A percentile compares a stretch with the other conserved stretches of the same genome.
Conservation (phyloP, 2,888 invertebrate genomes). For the Suillia variegata region DNA sequence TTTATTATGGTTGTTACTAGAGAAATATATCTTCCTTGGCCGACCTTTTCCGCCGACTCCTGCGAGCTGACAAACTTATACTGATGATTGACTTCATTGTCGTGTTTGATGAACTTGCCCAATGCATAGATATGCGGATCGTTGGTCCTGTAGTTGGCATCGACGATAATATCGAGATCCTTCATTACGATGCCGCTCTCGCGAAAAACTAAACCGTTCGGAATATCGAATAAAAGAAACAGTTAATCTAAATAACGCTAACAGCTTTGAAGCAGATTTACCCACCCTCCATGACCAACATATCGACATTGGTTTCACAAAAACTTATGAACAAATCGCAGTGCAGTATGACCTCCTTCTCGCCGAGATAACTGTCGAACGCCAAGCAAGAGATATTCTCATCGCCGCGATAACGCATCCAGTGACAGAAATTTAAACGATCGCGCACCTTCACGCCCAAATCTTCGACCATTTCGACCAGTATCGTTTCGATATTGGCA, state of each 20-base stretch:
- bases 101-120: slow-evolving; percentile 34
- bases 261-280: too few relatives aligned
- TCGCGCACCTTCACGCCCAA: slow-evolving; percentile 37
- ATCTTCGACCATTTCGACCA: slow-evolving; percentile 37
- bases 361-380: slow-evolving; percentile 27
- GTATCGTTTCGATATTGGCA: slow-evolving; percentile 34
- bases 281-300: too few relatives aligned
- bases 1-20: neutral
- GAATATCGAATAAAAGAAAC: slow-evolving; percentile 22
- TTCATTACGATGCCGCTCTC: slow-evolving; percentile 20
- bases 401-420: slow-evolving; percentile 6
- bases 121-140: slow-evolving; percentile 42
- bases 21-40: neutral
- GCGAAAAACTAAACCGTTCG: slow-evolving; percentile 32
- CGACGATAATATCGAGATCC: slow-evolving; percentile 31
- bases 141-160: slow-evolving; percentile 39
- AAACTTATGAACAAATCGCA: slow-evolving; percentile 50
- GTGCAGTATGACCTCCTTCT: slow-evolving; percentile 16
- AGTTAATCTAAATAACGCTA: too few relatives aligned
- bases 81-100: slow-evolving; percentile 36
- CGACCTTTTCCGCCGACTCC: slow-evolving; percentile 47
- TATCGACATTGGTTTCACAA: too few relatives aligned
- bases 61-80: slow-evolving; percentile 30
- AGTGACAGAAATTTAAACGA: slow-evolving; percentile 24
- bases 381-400: slow-evolving; percentile 32